Percentiles rank a stretch among this genome's conserved stretches.
These are phyloP conservation scores for Acestrorhynchus altus DNA, from an alignment of 2,797 vertebrate species.

Conservation along the genomic window DNA sequence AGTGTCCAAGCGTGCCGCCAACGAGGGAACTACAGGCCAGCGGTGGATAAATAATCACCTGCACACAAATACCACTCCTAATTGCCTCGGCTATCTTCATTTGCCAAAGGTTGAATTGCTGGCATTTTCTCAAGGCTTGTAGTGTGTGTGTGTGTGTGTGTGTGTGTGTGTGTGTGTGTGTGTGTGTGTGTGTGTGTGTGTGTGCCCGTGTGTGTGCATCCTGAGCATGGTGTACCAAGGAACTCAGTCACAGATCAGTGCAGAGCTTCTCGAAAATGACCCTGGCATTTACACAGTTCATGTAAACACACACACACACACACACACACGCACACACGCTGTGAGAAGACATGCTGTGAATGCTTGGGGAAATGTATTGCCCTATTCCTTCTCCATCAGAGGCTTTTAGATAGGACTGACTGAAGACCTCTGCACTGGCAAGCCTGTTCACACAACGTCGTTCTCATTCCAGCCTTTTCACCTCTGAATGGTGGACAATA, in stretches of 20 bases:
- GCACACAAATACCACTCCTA: slow-evolving; percentile 38
- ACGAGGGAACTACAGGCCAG: not conserved
- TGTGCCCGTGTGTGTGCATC: not conserved
- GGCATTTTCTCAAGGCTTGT: slow-evolving; percentile 32
- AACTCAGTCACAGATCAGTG: slow-evolving; percentile 6
- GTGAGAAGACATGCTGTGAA: not conserved
- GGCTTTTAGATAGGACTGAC: not conserved
- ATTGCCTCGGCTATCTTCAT: slow-evolving; percentile 45
- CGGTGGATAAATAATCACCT: slow-evolving; percentile 36
- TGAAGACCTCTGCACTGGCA: not conserved
- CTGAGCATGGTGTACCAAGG: not conserved
- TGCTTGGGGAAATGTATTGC: not conserved
- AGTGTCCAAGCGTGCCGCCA: not conserved
- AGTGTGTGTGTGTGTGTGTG: slow-evolving; percentile 31
- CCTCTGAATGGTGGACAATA: not conserved
- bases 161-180: slow-evolving; percentile 37
- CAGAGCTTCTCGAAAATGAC: slow-evolving; percentile 6
- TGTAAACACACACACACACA: slow-evolving; percentile 18
- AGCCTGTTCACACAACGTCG: not conserved
- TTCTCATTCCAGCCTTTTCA: not conserved
- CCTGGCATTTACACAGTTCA: slow-evolving; percentile 1
- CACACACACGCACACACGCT: not conserved
- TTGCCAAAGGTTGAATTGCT: slow-evolving; percentile 44
- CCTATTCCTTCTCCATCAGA: not conserved
- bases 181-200: slow-evolving; percentile 8